These are phyloP conservation scores for Diogma glabrata DNA, from an alignment of 2,888 invertebrate species.

Conservation along the genomic window DNA sequence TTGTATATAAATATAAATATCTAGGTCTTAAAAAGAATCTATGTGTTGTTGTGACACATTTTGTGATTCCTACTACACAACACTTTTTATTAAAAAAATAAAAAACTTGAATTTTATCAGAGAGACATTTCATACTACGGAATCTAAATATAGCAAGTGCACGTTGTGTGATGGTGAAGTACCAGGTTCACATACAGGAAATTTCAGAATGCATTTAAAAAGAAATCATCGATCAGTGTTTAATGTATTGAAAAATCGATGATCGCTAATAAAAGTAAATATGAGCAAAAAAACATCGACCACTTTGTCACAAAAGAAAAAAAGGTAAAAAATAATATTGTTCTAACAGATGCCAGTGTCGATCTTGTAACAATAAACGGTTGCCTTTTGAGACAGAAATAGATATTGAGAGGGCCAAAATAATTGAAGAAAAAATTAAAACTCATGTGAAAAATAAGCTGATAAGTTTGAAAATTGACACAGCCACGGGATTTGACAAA, in stretches of 20 bases:
- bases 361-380: conserved; percentile 2
- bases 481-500: conserved; percentile 4
- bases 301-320: conserved; percentile 1
- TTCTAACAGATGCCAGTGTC: neutral
- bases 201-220: conserved; percentile 2
- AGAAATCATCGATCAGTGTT: conserved; percentile 1
- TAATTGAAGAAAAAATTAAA: conserved; percentile 1
- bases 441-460: conserved; percentile 1
- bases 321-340: neutral
- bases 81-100: no score
- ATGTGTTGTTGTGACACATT: no score
- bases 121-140: neutral
- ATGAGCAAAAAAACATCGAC: neutral
- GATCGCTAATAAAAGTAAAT: conserved; percentile 1
- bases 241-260: conserved; percentile 3
- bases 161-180: conserved; percentile 4
- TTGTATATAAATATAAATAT: no score
- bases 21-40: no score
- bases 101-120: neutral
- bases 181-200: neutral
- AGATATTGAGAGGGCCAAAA: neutral
- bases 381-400: neutral
- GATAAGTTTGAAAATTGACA: conserved; percentile 6
- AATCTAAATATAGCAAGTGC: neutral
- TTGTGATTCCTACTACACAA: no score